Evolutionary conservation across 2,888 invertebrate genomes (phyloP).

Genomic region (Harpalus rufipes): DNA sequence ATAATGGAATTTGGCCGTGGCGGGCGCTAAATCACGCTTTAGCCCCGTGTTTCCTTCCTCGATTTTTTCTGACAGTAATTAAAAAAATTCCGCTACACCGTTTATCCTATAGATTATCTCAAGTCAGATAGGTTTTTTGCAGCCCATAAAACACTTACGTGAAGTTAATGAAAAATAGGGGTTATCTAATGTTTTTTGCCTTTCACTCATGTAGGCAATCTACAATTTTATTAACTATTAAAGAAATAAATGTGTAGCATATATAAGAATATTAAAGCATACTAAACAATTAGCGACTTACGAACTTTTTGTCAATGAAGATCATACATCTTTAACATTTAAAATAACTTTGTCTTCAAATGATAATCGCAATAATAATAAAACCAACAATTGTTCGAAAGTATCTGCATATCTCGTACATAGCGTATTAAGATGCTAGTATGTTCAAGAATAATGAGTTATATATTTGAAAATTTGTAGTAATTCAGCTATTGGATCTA

Average conservation of each 20-base stretch:
- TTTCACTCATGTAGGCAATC: background rate
- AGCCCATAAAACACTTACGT: conserved; percentile 47
- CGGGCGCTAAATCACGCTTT: conserved; percentile 58
- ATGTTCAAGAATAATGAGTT: too few relatives aligned
- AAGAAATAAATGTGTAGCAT: background rate
- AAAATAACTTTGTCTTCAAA: too few relatives aligned
- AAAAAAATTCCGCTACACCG: conserved; percentile 63
- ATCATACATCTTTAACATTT: too few relatives aligned
- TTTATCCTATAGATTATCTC: conserved; percentile 61
- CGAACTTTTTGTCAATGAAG: background rate
- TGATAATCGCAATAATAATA: too few relatives aligned
- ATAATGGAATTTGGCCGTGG: conserved; percentile 59
- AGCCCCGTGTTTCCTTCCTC: conserved; percentile 33
- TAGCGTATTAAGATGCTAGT: too few relatives aligned
- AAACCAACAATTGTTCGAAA: too few relatives aligned
- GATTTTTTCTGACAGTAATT: conserved; percentile 64
- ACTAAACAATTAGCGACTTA: too few relatives aligned
- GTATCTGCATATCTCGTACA: too few relatives aligned
- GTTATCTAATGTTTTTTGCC: background rate
- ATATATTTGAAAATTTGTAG: too few relatives aligned
- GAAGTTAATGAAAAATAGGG: conserved; percentile 44
- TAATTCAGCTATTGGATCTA: too few relatives aligned
- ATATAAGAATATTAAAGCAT: too few relatives aligned
- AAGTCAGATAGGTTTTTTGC: conserved; percentile 46
- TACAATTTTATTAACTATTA: background rate